phyloP scores from a whole-genome alignment of 2,888 invertebrate genomes.

The Drosophila affinis region DNA sequence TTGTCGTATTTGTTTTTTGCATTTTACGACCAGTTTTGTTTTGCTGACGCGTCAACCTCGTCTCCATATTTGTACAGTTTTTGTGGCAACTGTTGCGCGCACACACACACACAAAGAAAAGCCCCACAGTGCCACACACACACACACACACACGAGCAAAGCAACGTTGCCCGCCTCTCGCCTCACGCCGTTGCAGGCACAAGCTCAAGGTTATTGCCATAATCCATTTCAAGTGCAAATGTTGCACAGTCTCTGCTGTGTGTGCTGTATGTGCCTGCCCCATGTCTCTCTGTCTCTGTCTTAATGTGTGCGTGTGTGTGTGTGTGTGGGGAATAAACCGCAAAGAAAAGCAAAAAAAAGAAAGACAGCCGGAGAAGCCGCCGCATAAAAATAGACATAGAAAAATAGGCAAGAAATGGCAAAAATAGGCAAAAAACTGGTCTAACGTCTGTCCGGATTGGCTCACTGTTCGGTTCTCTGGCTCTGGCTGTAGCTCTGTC shows the following conservation, averaged over 20 bases:
- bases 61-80: constrained; percentile 65
- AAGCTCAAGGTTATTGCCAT: constrained; percentile 80
- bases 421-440: constrained; percentile 26
- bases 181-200: constrained; percentile 51
- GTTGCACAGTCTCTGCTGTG: constrained; percentile 55
- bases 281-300: neutral
- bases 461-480: constrained; percentile 9
- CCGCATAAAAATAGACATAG: constrained; percentile 47
- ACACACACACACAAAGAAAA: constrained; percentile 14
- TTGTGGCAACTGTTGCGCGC: constrained; percentile 70
- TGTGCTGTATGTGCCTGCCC: neutral
- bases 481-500: neutral
- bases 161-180: constrained; percentile 8
- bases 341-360: constrained; percentile 7
- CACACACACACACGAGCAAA: constrained; percentile 4
- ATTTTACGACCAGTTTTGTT: constrained; percentile 47
- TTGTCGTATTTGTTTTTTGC: constrained; percentile 31
- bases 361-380: constrained; percentile 5
- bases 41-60: constrained; percentile 55
- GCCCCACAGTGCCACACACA: constrained; percentile 7
- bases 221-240: constrained; percentile 80
- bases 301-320: constrained; percentile 7
- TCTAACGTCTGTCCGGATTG: constrained; percentile 12
- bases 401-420: constrained; percentile 39
- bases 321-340: constrained; percentile 19